phyloP scores from a whole-genome alignment of 2,797 vertebrate genomes.

The Neoniphon sammara region DNA sequence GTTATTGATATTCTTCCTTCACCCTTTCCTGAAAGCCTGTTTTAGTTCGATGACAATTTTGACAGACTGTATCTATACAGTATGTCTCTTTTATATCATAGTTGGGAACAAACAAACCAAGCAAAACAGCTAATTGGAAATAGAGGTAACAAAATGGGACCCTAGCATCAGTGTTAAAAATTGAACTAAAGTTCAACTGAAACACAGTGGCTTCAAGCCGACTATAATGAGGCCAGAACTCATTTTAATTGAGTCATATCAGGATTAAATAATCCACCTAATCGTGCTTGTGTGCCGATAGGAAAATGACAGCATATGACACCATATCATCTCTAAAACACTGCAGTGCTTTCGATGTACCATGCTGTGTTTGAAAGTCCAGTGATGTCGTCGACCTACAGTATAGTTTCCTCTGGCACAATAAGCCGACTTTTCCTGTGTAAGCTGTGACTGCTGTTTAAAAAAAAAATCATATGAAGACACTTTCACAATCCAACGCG shows the following conservation, averaged over 20 bases:
- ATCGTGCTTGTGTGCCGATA: background rate
- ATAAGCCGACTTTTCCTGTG: background rate
- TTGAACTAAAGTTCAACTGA: background rate
- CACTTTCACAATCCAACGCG: background rate
- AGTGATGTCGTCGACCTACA: slow-evolving; percentile 4
- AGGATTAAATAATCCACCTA: background rate
- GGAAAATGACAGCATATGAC: background rate
- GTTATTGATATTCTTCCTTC: background rate
- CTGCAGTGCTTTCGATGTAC: background rate
- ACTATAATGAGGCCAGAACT: background rate
- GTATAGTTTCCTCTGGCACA: background rate
- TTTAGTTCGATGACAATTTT: background rate
- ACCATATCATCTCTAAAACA: background rate
- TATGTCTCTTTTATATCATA: background rate
- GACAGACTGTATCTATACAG: background rate
- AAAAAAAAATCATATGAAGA: background rate
- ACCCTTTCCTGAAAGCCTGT: background rate
- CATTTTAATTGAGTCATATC: background rate
- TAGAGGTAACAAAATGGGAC: background rate
- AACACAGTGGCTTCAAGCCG: background rate
- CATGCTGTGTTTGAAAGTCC: background rate
- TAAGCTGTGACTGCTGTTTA: slow-evolving; percentile 14
- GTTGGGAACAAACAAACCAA: background rate
- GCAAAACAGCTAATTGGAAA: background rate
- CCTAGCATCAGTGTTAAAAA: background rate